A percentile compares a stretch with the other conserved stretches of the same genome.
phyloP scores from a whole-genome alignment of 2,797 vertebrate species.

The Rhodeus uyekii region DNA sequence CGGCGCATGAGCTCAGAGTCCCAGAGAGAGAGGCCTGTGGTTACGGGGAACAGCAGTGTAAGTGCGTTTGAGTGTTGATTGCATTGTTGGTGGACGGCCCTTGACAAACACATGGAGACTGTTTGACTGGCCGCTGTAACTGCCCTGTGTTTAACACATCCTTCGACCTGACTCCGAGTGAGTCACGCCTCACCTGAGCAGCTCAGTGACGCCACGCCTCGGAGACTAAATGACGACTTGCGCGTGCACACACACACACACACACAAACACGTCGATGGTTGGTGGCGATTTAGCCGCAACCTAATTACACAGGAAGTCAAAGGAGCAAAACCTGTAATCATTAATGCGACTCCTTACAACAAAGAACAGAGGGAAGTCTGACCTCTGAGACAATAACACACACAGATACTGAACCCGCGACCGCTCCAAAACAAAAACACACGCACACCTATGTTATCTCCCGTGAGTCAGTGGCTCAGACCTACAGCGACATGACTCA shows the following conservation, averaged over 20 bases:
- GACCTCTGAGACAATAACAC: conserved; percentile 44
- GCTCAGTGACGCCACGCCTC: conserved; percentile 33
- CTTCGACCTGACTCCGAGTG: conserved; percentile 52
- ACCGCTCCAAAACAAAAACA: conserved; percentile 38
- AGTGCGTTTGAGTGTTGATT: conserved; percentile 52
- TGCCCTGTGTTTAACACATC: conserved; percentile 54
- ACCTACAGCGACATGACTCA: background rate
- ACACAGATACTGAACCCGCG: conserved; percentile 32
- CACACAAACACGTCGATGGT: conserved; percentile 36
- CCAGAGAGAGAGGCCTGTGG: background rate
- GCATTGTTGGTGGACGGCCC: conserved; percentile 51
- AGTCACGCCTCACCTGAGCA: conserved; percentile 47
- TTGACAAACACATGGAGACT: conserved; percentile 66
- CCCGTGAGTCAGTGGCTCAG: conserved; percentile 19
- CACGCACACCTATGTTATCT: conserved; percentile 17
- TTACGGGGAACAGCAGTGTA: conserved; percentile 23
- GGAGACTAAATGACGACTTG: conserved; percentile 27
- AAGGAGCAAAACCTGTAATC: conserved; percentile 67
- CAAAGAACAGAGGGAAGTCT: conserved; percentile 56
- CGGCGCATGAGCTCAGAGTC: conserved; percentile 4
- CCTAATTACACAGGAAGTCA: conserved; percentile 69
- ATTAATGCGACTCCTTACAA: conserved; percentile 69
- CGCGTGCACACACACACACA: conserved; percentile 39
- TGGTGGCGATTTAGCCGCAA: conserved; percentile 49
- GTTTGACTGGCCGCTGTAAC: conserved; percentile 52